phyloP scores from a whole-genome alignment of 2,888 invertebrate species.

The Neuroscelio doddi region DNA sequence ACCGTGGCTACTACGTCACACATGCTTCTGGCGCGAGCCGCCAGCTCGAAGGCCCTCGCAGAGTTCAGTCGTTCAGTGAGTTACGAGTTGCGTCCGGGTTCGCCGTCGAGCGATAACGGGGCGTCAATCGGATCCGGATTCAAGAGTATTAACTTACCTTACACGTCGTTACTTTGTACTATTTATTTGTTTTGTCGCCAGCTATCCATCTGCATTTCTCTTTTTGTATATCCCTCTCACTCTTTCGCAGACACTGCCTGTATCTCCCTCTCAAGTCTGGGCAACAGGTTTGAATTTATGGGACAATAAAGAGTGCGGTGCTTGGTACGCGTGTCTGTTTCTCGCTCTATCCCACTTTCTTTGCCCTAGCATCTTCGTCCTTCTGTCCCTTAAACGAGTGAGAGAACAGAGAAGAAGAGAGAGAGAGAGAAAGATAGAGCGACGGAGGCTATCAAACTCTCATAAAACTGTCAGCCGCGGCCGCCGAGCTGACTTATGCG shows the following conservation, averaged over 20 bases:
- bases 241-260: constrained; percentile 41
- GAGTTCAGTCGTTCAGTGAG: constrained; percentile 59
- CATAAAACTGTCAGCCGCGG: constrained; percentile 71
- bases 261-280: constrained; percentile 58
- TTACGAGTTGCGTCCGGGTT: constrained; percentile 63
- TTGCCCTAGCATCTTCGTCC: constrained; percentile 28
- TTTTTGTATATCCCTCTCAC: constrained; percentile 18
- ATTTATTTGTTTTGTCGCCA: constrained; percentile 5
- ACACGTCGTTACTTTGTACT: constrained; percentile 27
- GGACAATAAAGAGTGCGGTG: constrained; percentile 71
- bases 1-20: constrained; percentile 62
- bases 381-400: constrained; percentile 45
- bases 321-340: constrained; percentile 67
- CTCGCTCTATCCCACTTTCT: constrained; percentile 50
- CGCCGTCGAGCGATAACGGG: constrained; percentile 60
- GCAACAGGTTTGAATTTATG: constrained; percentile 73
- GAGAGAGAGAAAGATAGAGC: constrained; percentile 50
- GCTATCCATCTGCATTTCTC: too few relatives aligned
- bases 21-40: constrained; percentile 64
- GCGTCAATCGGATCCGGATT: constrained; percentile 59
- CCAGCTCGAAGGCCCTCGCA: constrained; percentile 53
- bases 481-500: constrained; percentile 69
- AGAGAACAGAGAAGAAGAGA: constrained; percentile 35
- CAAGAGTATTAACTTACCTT: constrained; percentile 51
- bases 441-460: constrained; percentile 71